Evolutionary conservation across 1,140 invertebrate species (phyloP), one percentile per base, ranked within the genome.

Genomic region (Ostrea edulis): DNA sequence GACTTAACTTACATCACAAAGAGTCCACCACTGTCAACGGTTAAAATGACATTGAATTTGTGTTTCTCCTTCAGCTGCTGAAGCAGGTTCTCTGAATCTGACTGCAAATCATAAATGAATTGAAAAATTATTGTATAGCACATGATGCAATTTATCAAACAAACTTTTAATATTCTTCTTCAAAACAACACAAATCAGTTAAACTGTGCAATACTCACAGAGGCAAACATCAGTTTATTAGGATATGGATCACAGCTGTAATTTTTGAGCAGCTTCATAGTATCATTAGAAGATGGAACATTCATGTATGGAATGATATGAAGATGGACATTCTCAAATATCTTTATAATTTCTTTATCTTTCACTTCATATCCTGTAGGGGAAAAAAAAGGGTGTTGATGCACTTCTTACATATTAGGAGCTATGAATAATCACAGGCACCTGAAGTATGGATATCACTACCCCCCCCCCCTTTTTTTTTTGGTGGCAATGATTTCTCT

Each of bases 21-120:
- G 84, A 99, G 95, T 4, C 98, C 98, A 11, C 98, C 98, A 12
- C 98, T 98, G 93, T 99, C 98, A 53, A 99, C 95, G 92, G 97
- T 98, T 84, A 98, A 97, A 9, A 98, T 98, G 4, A 99, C 94
- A 20, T 98, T 97, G 93, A 99, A 99, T 95, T 98, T 97, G 89
- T 93, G 91, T 11, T 84, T 65, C 0, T 92, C 84, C 85, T 95
- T 92, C 88, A 92, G 87, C 9, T 90, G 87, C 29, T 88, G 81
- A 22, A 94, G 82, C 8, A 85, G 51, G n/a, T 85, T 85, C 20
- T 93, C 86, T 1, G 89, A 83, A n/a, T 84, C 65, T 81, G 90
- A 82, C 92, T 93, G 89, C 35, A 90, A 90, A 58, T 83, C 55
- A 44, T 94, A 95, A 44, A 44, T 20, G 82, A 65, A n/a, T 44